Evolutionary conservation across 2,797 vertebrate genomes (phyloP).

Genomic region (Prunella strophiata): DNA sequence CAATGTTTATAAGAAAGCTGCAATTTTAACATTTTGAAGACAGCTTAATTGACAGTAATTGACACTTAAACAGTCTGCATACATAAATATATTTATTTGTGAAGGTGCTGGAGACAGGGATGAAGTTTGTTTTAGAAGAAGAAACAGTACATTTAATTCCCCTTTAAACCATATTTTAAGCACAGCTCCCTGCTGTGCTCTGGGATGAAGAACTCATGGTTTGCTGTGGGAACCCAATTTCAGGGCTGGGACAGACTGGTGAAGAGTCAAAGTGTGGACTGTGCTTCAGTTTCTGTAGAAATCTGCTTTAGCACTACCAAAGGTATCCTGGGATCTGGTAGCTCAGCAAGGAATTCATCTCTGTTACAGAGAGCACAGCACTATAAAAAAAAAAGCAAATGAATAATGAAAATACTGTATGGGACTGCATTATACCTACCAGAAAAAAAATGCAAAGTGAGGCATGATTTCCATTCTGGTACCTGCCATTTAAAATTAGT

Average conservation of each 20-base stretch:
- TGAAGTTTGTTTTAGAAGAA: background rate
- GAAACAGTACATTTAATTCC: background rate
- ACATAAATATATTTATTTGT: background rate
- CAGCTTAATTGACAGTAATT: background rate
- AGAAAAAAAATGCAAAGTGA: constrained; percentile 30
- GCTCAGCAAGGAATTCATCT: background rate
- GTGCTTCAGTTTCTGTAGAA: background rate
- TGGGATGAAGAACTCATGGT: background rate
- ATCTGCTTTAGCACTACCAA: background rate
- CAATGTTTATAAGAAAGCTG: background rate
- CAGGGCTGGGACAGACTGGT: background rate
- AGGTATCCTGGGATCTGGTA: background rate
- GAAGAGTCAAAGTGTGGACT: background rate
- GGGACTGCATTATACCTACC: background rate
- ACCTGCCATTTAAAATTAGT: constrained; percentile 59
- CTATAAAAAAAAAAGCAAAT: background rate
- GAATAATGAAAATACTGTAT: background rate
- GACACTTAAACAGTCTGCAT: background rate
- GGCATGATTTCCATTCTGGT: constrained; percentile 27
- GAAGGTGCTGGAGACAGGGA: background rate
- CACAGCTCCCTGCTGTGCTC: rapidly evolving
- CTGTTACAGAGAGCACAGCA: background rate
- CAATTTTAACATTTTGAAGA: background rate
- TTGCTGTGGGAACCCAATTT: background rate
- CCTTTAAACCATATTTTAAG: background rate